phyloP scores from a whole-genome alignment of 1,140 invertebrate species.

The Spodoptera frugiperda region DNA sequence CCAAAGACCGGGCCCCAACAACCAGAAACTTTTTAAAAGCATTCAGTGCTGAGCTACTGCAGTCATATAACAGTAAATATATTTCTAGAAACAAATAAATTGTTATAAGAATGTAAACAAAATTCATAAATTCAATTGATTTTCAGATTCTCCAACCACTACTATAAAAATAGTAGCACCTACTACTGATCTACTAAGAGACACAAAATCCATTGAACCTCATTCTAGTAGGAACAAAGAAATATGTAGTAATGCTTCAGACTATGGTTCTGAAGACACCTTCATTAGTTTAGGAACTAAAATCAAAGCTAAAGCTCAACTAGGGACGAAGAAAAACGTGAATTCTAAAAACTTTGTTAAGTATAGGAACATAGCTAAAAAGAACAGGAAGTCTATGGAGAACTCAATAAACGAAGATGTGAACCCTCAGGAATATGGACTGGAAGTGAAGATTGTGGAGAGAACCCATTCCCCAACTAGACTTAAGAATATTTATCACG shows the following conservation, averaged over 20 bases:
- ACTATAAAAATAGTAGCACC: constrained; percentile 73
- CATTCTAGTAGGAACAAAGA: constrained; percentile 62
- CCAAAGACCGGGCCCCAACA: constrained; percentile 73
- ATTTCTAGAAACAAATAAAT: not conserved
- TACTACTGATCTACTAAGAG: constrained; percentile 70
- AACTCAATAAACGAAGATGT: constrained; percentile 53
- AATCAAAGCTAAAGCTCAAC: constrained; percentile 84
- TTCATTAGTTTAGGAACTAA: constrained; percentile 85
- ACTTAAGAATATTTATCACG: constrained; percentile 59
- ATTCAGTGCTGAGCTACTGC: constrained; percentile 74
- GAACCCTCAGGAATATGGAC: constrained; percentile 65
- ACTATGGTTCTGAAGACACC: constrained; percentile 84
- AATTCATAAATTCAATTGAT: not conserved
- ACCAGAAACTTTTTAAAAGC: constrained; percentile 75
- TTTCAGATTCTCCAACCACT: constrained; percentile 70
- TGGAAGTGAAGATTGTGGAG: constrained; percentile 79
- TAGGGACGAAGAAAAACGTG: constrained; percentile 66
- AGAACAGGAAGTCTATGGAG: constrained; percentile 64
- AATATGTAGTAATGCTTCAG: constrained; percentile 81
- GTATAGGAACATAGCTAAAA: constrained; percentile 74
- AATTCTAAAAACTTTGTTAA: constrained; percentile 71
- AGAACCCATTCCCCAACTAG: constrained; percentile 65
- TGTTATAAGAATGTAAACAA: too few relatives aligned
- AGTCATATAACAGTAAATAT: constrained; percentile 75
- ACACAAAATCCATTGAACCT: constrained; percentile 57